A percentile compares a stretch with the other conserved stretches of the same genome.
Evolutionary conservation across 1,140 invertebrate genomes (phyloP).

Genomic region (Venturia canescens): DNA sequence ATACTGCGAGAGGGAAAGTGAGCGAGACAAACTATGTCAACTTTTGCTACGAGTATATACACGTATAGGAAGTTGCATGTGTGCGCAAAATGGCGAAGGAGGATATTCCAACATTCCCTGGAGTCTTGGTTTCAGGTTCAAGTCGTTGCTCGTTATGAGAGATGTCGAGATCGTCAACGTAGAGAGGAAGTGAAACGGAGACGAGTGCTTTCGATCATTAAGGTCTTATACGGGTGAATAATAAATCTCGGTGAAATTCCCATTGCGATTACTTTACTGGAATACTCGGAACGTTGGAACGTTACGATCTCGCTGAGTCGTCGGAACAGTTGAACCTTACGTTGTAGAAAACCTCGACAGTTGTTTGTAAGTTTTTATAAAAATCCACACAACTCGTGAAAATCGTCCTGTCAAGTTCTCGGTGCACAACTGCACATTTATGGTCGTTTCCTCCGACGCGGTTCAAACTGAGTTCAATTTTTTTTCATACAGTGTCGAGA

Average conservation of each 20-base stretch:
- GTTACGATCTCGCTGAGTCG: not conserved
- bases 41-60: not conserved
- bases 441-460: no score
- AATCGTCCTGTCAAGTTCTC: not conserved
- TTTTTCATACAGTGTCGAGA: no score
- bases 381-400: constrained; percentile 8
- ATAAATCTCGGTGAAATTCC: constrained; percentile 28
- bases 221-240: constrained; percentile 35
- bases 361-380: constrained; percentile 13
- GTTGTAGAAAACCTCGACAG: not conserved
- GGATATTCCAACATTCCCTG: not conserved
- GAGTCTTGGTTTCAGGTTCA: constrained; percentile 10
- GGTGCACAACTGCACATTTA: no score
- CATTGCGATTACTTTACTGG: not conserved
- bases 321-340: not conserved
- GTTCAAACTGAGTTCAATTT: no score
- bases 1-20: not conserved
- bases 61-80: not conserved
- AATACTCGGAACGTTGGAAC: not conserved
- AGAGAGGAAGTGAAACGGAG: constrained; percentile 19
- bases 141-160: constrained; percentile 21
- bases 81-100: not conserved
- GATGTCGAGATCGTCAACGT: not conserved
- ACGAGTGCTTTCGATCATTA: constrained; percentile 38
- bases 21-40: not conserved